Evolutionary conservation across 23 tunicate species (phyloP).

Genomic region (Trididemnum clinides): DNA sequence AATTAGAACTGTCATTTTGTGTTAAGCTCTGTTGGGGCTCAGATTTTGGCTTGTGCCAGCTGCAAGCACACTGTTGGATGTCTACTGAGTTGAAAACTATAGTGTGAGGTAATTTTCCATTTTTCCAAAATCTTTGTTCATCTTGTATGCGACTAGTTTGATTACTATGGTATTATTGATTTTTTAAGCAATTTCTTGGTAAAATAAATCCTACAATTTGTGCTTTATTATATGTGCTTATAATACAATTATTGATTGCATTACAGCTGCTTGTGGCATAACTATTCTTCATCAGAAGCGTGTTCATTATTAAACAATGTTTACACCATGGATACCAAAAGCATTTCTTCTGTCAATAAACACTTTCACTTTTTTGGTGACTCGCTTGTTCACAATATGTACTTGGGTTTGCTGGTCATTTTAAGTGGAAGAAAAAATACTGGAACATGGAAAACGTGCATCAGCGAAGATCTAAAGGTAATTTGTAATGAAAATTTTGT

Average conservation of each 20-base stretch:
- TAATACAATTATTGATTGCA: neutral
- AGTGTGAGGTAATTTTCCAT: too few relatives aligned
- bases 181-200: neutral
- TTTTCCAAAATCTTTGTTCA: too few relatives aligned
- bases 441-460: slow-evolving; percentile 32
- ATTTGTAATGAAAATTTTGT: too few relatives aligned
- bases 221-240: too few relatives aligned
- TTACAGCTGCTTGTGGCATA: slow-evolving; percentile 25
- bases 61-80: too few relatives aligned
- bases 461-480: too few relatives aligned
- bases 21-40: too few relatives aligned
- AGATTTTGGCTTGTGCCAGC: too few relatives aligned
- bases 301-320: slow-evolving; percentile 21
- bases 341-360: neutral
- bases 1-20: too few relatives aligned
- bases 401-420: slow-evolving; percentile 26
- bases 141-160: too few relatives aligned
- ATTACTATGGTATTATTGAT: neutral
- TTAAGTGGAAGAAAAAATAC: slow-evolving; percentile 20
- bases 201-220: too few relatives aligned
- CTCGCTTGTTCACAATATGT: slow-evolving; percentile 68
- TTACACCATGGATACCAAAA: neutral
- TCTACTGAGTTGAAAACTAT: too few relatives aligned
- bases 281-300: slow-evolving; percentile 36
- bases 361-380: slow-evolving; percentile 68